A percentile compares a stretch with the other conserved stretches of the same genome.
Conservation (phyloP, 2,113 vertebrate genomes). For the Calyptomena viridis region DNA sequence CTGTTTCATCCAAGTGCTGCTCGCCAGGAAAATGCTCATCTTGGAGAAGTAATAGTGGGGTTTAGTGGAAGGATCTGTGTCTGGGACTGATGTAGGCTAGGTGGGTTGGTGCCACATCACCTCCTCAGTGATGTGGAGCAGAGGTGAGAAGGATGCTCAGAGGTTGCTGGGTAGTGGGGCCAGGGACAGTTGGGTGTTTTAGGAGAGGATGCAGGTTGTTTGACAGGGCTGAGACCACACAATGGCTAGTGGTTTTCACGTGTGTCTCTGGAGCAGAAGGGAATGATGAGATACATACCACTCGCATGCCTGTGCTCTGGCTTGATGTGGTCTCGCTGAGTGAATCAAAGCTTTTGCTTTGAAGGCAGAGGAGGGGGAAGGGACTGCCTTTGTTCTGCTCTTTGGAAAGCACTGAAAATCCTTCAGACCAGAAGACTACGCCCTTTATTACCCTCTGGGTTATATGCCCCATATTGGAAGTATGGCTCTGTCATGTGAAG, state of each 20-base stretch:
- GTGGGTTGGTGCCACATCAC: neutral
- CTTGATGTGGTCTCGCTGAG: constrained; percentile 49
- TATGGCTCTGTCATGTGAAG: constrained; percentile 54
- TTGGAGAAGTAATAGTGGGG: neutral
- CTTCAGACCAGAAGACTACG: constrained; percentile 46
- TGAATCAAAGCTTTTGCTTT: constrained; percentile 51
- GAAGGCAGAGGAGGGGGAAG: constrained; percentile 35
- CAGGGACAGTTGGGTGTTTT: neutral
- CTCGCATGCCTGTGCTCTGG: constrained; percentile 14
- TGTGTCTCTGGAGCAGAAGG: neutral
- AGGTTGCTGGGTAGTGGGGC: rapidly evolving
- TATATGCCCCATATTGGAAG: constrained; percentile 59
- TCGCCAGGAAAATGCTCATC: neutral
- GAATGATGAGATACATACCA: constrained; percentile 22
- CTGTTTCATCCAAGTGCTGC: neutral
- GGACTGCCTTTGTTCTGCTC: constrained; percentile 59
- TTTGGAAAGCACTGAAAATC: constrained; percentile 39
- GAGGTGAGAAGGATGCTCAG: neutral
- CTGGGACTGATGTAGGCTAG: too few species aligned
- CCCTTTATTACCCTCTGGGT: constrained; percentile 57
- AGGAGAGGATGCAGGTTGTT: neutral
- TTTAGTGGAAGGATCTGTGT: neutral
- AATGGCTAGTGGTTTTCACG: constrained; percentile 1
- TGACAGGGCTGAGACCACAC: neutral
- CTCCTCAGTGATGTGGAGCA: rapidly evolving